phyloP scores from a whole-genome alignment of 2,888 invertebrate species.

The Oligia strigilis region DNA sequence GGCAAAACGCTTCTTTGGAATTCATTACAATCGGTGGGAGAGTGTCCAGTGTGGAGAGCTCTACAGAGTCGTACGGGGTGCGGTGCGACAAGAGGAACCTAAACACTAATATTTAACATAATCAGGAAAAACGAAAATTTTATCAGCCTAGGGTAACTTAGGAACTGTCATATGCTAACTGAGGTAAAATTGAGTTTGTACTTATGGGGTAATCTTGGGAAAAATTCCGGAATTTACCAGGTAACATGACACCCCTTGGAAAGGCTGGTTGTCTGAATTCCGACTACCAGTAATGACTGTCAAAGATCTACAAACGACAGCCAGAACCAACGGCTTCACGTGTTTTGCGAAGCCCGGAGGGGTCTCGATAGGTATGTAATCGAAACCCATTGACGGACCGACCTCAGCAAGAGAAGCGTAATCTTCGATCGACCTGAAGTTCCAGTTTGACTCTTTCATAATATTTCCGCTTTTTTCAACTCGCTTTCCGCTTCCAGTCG shows the following conservation, averaged over 20 bases:
- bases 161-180: no score
- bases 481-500: conserved; percentile 63
- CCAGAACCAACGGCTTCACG: background rate
- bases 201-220: background rate
- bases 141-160: no score
- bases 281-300: background rate
- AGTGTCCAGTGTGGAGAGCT: no score
- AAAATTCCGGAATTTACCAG: background rate
- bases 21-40: no score
- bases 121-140: no score
- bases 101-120: no score
- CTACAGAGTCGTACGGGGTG: no score
- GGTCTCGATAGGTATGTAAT: background rate
- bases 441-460: background rate
- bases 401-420: background rate
- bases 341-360: background rate
- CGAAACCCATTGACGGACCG: background rate
- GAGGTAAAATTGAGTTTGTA: background rate
- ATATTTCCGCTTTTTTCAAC: background rate
- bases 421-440: background rate
- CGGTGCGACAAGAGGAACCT: no score
- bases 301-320: background rate
- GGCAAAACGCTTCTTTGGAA: no score
- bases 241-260: no score
- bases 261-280: background rate